Percentiles rank a stretch among this genome's conserved stretches.
Conservation (phyloP, 2,113 vertebrate genomes). For the Myxocyprinus asiaticus region DNA sequence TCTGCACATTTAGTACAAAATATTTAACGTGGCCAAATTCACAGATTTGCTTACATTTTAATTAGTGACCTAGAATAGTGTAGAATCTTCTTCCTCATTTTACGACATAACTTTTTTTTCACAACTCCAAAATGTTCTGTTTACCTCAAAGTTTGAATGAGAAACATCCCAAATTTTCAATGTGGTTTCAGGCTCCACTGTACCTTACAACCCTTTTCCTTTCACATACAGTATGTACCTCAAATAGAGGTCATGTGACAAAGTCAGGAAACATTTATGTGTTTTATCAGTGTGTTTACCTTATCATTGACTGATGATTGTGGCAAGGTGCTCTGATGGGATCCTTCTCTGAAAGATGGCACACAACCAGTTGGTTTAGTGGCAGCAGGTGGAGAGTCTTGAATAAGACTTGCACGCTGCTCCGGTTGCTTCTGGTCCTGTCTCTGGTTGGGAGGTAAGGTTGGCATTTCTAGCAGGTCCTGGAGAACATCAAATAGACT, state of each 20-base stretch:
- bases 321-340: constrained; percentile 63
- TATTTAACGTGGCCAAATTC: no score
- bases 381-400: constrained; percentile 33
- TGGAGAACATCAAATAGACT: no score
- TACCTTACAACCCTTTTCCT: no score
- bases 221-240: neutral
- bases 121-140: no score
- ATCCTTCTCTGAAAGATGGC: constrained; percentile 61
- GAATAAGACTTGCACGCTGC: neutral
- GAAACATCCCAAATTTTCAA: no score
- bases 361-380: constrained; percentile 59
- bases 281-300: constrained; percentile 69
- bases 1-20: no score
- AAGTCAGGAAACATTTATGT: neutral
- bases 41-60: no score
- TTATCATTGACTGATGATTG: constrained; percentile 77
- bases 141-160: no score
- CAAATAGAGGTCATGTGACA: neutral
- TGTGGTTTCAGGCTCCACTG: no score
- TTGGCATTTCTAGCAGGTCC: neutral
- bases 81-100: no score
- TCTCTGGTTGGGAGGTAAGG: neutral
- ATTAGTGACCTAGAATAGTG: no score
- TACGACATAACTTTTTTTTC: no score
- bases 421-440: constrained; percentile 45